phyloP scores from a whole-genome alignment of 2,113 vertebrate species.

The Cyprinodon tularosa region DNA sequence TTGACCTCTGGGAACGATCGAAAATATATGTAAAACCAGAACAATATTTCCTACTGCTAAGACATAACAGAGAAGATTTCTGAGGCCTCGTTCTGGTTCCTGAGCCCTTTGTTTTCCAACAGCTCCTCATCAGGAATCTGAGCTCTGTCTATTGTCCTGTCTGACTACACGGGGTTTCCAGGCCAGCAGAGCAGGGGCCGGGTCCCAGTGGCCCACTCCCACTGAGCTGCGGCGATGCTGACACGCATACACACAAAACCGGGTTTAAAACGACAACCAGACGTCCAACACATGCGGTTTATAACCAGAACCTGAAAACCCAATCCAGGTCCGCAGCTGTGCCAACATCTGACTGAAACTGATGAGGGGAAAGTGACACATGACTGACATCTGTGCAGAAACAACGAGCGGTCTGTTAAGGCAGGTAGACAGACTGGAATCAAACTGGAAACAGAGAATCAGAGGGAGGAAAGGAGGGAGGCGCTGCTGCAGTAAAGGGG shows the following conservation, averaged over 20 bases:
- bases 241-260: constrained; percentile 42
- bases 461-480: constrained; percentile 30
- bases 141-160: constrained; percentile 61
- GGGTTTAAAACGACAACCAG: background rate
- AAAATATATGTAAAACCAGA: background rate
- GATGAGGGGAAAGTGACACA: constrained; percentile 54
- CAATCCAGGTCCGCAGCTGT: constrained; percentile 93
- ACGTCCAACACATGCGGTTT: background rate
- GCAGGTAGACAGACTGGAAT: constrained; percentile 16
- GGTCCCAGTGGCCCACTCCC: constrained; percentile 46
- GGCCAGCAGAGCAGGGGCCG: constrained; percentile 57
- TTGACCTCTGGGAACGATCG: background rate
- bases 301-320: constrained; percentile 85
- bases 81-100: constrained; percentile 3
- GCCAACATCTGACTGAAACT: constrained; percentile 84
- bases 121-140: constrained; percentile 42
- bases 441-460: constrained; percentile 1
- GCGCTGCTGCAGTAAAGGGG: constrained; percentile 50
- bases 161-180: constrained; percentile 64
- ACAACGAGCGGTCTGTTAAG: constrained; percentile 18
- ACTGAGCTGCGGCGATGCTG: constrained; percentile 40
- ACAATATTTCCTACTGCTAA: background rate
- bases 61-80: background rate
- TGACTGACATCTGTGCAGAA: constrained; percentile 38
- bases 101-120: constrained; percentile 19